A percentile compares a stretch with the other conserved stretches of the same genome.
Conservation (phyloP, 2,888 invertebrate genomes). For the Drosophila anceps region DNA sequence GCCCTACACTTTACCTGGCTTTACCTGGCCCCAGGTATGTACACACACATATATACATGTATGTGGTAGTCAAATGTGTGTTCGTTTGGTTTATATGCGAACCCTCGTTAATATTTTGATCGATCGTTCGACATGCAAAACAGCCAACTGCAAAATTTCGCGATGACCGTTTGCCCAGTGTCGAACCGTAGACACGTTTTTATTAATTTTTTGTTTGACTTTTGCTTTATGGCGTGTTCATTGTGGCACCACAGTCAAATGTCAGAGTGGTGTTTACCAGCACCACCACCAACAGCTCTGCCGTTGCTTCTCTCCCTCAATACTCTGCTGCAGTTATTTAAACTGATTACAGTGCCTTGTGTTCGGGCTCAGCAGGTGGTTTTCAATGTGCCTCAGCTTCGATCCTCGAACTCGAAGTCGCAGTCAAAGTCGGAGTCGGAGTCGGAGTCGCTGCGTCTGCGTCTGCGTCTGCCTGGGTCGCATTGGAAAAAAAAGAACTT, state of each 20-base stretch:
- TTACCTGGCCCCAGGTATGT: not conserved
- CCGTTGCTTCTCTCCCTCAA: constrained; percentile 12
- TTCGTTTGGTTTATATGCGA: constrained; percentile 45
- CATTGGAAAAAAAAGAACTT: constrained; percentile 35
- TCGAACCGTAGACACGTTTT: constrained; percentile 46
- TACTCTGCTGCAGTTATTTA: constrained; percentile 55
- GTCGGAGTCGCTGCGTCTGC: constrained; percentile 61
- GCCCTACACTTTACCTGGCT: constrained; percentile 5
- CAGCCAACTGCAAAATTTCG: constrained; percentile 55
- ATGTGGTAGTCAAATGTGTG: constrained; percentile 27
- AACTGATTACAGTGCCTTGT: constrained; percentile 78
- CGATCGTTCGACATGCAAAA: constrained; percentile 79
- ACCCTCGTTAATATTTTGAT: constrained; percentile 79
- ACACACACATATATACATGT: not conserved
- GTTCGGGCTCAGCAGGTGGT: constrained; percentile 81
- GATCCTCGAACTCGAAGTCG: constrained; percentile 12
- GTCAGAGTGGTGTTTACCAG: constrained; percentile 42
- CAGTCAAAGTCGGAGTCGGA: constrained; percentile 9
- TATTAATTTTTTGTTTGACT: constrained; percentile 82
- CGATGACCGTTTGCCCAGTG: constrained; percentile 38
- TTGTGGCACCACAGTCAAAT: constrained; percentile 73
- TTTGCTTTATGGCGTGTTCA: constrained; percentile 81
- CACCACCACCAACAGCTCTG: constrained; percentile 12
- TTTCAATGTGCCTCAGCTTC: constrained; percentile 62
- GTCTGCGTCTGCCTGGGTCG: constrained; percentile 9